Percentiles rank a stretch among this genome's conserved stretches.
These are phyloP conservation scores for Rhyacichthys aspro DNA, from an alignment of 2,797 vertebrate species.

Conservation along the genomic window DNA sequence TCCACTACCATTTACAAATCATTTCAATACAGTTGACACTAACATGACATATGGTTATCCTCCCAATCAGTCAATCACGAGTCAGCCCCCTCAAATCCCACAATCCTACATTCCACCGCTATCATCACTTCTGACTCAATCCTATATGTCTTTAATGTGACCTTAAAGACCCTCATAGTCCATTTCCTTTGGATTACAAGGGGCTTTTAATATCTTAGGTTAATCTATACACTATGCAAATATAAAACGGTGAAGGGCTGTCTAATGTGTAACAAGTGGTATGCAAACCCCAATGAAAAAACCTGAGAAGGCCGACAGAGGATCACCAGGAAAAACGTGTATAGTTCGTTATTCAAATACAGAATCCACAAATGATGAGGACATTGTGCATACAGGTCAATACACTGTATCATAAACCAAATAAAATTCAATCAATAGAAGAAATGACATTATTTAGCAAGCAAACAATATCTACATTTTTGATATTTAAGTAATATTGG, in stretches of 20 bases:
- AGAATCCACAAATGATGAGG: neutral
- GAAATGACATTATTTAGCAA: neutral
- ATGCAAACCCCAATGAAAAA: neutral
- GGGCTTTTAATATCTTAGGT: neutral
- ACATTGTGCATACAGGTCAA: neutral
- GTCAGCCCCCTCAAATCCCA: slow-evolving; percentile 54
- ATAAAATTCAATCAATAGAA: neutral
- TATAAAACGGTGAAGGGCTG: neutral
- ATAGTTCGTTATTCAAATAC: neutral
- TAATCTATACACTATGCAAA: neutral
- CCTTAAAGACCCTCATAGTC: slow-evolving; percentile 29
- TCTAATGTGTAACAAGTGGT: neutral
- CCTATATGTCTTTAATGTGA: slow-evolving; percentile 40
- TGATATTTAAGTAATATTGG: neutral
- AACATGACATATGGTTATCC: no score
- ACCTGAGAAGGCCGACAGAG: neutral
- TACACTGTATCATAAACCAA: neutral
- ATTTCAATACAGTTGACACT: no score
- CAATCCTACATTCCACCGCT: no score
- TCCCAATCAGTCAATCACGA: no score
- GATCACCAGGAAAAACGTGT: neutral
- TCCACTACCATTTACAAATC: slow-evolving; percentile 56
- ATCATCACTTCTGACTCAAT: slow-evolving; percentile 22
- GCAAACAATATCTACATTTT: neutral
- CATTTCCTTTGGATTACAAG: neutral